These are phyloP conservation scores for Alsophila aescularia DNA, from an alignment of 2,888 invertebrate species.

Conservation along the genomic window DNA sequence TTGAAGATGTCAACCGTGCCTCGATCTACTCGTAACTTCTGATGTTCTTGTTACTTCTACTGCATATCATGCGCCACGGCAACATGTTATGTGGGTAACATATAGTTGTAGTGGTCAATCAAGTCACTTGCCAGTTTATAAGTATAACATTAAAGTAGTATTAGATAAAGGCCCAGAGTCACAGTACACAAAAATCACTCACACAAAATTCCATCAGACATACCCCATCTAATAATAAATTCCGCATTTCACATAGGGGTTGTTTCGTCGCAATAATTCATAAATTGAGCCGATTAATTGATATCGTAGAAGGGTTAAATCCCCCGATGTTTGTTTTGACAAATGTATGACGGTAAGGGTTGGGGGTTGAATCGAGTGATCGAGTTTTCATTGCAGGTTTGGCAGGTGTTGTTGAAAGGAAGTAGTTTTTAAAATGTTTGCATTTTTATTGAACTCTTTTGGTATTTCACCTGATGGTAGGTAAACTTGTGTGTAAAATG, in stretches of 20 bases:
- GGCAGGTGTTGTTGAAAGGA: conserved; percentile 18
- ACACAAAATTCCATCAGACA: conserved; percentile 38
- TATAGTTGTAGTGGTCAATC: too few species aligned
- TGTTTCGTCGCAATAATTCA: conserved; percentile 73
- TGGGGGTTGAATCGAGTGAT: conserved; percentile 44
- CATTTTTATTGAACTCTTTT: not conserved
- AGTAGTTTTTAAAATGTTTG: conserved; percentile 12
- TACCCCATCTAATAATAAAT: conserved; percentile 66
- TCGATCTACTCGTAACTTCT: too few species aligned
- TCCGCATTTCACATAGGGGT: conserved; percentile 62
- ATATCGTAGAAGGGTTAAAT: conserved; percentile 71
- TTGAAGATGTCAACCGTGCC: too few species aligned
- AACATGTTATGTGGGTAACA: too few species aligned
- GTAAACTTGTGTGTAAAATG: too few species aligned
- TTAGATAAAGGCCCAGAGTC: too few species aligned
- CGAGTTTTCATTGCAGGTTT: conserved; percentile 31
- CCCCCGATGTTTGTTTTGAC: conserved; percentile 72
- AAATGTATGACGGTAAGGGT: conserved; percentile 52
- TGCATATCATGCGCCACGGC: too few species aligned
- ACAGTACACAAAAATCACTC: not conserved
- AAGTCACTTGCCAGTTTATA: too few species aligned
- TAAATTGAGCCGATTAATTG: conserved; percentile 83
- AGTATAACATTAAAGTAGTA: too few species aligned
- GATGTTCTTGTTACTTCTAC: too few species aligned
- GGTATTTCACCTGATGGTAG: too few species aligned